Conservation (phyloP, 2,113 vertebrate species). For the Isurus oxyrinchus region DNA sequence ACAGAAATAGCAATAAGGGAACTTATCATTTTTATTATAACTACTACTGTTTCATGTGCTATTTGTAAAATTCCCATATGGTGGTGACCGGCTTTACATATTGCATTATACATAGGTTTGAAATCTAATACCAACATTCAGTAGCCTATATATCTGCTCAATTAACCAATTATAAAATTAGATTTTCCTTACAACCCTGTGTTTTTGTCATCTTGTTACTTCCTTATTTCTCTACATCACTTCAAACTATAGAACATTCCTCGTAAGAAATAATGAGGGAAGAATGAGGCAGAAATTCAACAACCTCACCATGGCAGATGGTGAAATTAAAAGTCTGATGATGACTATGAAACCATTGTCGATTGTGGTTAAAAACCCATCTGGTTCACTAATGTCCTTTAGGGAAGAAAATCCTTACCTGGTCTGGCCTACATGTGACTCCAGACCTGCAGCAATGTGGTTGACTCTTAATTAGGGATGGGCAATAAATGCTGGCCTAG, state of each 20-base stretch:
- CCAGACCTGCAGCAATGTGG: no score
- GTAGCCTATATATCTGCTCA: neutral
- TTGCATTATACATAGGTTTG: neutral
- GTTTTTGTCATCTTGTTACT: neutral
- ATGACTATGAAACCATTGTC: no score
- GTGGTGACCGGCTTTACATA: neutral
- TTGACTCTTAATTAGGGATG: no score
- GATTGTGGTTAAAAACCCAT: no score
- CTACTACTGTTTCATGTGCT: neutral
- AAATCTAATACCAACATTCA: neutral
- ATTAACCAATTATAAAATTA: neutral
- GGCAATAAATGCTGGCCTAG: no score
- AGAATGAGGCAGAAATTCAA: neutral
- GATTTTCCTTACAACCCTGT: neutral
- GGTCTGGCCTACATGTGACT: no score
- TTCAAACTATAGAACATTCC: neutral
- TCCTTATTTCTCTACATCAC: neutral
- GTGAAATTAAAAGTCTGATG: no score
- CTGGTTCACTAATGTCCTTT: no score
- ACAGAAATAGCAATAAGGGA: neutral
- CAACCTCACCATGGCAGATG: no score
- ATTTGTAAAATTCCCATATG: neutral
- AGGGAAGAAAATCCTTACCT: no score
- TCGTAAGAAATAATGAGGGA: neutral
- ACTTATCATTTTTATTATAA: neutral